A percentile compares a stretch with the other conserved stretches of the same genome.
Evolutionary conservation across 2,888 invertebrate species (phyloP).

Genomic region (Trimorus sp.): DNA sequence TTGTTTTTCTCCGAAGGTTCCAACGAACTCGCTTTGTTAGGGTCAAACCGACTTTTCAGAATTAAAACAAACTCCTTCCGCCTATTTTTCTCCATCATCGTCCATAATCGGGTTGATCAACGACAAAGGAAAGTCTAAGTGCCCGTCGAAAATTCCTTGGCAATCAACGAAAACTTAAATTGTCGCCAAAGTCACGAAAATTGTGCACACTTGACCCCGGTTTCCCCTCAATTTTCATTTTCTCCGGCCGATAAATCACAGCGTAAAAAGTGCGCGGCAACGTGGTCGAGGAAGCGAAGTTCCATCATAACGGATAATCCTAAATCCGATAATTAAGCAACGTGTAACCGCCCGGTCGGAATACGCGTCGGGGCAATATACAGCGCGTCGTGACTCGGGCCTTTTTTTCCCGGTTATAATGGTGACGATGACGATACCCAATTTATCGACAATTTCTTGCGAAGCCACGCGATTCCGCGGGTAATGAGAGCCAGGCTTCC

Average conservation of each 20-base stretch:
- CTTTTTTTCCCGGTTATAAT: conserved; percentile 44
- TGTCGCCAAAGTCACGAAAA: too few relatives aligned
- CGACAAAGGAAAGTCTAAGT: too few relatives aligned
- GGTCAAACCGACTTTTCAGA: too few relatives aligned
- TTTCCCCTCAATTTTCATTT: conserved; percentile 4
- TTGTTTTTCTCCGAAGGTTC: too few relatives aligned
- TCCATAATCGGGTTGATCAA: too few relatives aligned
- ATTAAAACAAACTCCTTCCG: too few relatives aligned
- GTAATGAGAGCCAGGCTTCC: conserved; percentile 60
- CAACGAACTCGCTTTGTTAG: too few relatives aligned
- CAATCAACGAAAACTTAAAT: too few relatives aligned
- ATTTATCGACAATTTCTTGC: conserved; percentile 53
- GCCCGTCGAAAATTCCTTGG: too few relatives aligned
- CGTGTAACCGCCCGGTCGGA: conserved; percentile 14
- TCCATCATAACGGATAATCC: conserved; percentile 2
- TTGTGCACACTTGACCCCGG: too few relatives aligned
- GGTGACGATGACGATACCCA: conserved; percentile 51
- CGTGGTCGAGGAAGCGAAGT: not conserved
- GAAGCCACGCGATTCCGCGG: conserved; percentile 38
- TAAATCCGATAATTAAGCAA: conserved; percentile 30
- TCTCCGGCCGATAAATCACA: not conserved
- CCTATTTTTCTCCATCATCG: too few relatives aligned
- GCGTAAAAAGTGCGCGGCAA: not conserved
- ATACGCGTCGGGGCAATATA: conserved; percentile 25
- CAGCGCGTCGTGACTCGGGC: conserved; percentile 38